These are phyloP conservation scores for Willowsia nigromaculata DNA, from an alignment of 2,888 invertebrate species.

Conservation along the genomic window DNA sequence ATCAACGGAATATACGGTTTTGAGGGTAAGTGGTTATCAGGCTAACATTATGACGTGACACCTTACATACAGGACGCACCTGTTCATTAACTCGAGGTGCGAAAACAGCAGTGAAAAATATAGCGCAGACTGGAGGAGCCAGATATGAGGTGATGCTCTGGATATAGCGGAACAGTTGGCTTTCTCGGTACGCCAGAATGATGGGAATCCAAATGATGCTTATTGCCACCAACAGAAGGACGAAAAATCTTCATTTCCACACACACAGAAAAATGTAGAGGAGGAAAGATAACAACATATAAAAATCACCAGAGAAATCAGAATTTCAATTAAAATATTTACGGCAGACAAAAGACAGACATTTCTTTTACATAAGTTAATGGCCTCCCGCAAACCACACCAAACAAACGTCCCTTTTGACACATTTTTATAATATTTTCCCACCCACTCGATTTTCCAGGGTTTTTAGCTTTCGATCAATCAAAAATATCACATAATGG, in stretches of 20 bases:
- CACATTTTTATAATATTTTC: neutral
- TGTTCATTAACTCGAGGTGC: slow-evolving; percentile 82
- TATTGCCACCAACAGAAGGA: slow-evolving; percentile 78
- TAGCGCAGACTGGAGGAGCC: slow-evolving; percentile 83
- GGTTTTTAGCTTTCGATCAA: slow-evolving; percentile 6
- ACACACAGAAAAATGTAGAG: neutral
- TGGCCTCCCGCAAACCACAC: too few relatives aligned
- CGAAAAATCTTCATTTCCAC: slow-evolving; percentile 76
- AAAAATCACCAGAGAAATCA: too few relatives aligned
- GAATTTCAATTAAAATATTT: too few relatives aligned
- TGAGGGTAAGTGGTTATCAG: too few relatives aligned
- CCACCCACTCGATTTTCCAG: slow-evolving; percentile 29
- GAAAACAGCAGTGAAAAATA: slow-evolving; percentile 82
- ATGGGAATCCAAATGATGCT: slow-evolving; percentile 82
- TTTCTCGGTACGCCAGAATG: slow-evolving; percentile 81
- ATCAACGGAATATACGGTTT: too few relatives aligned
- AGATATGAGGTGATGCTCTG: slow-evolving; percentile 82
- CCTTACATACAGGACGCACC: slow-evolving; percentile 79
- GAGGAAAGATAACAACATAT: too few relatives aligned
- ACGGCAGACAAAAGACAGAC: too few relatives aligned
- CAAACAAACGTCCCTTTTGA: neutral
- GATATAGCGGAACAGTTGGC: slow-evolving; percentile 83
- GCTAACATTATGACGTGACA: too few relatives aligned
- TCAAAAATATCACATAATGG: slow-evolving; percentile 34
- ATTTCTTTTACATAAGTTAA: neutral